Conservation (phyloP, 2,797 vertebrate species). For the Nyctalus aviator region DNA sequence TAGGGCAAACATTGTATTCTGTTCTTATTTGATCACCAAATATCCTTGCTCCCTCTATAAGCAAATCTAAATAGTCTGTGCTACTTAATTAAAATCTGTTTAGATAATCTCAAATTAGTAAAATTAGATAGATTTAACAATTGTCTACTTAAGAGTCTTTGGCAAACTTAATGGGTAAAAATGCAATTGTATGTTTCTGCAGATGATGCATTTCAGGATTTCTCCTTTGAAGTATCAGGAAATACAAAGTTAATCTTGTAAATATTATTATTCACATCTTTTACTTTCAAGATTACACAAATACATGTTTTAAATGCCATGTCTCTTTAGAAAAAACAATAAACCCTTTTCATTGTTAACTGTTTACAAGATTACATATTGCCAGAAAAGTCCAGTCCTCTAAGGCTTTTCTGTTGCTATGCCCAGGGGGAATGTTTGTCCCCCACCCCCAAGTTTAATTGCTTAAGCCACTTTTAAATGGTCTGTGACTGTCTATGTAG, state of each 20-base stretch:
- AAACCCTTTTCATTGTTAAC: background rate
- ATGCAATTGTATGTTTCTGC: background rate
- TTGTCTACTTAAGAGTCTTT: background rate
- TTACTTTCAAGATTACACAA: constrained; percentile 5
- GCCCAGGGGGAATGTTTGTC: background rate
- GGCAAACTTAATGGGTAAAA: background rate
- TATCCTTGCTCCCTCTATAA: background rate
- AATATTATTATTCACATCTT: constrained; percentile 36
- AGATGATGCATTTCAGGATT: constrained; percentile 46
- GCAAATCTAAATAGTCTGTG: background rate
- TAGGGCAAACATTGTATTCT: constrained; percentile 8
- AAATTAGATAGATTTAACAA: constrained; percentile 34
- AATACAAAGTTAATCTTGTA: background rate
- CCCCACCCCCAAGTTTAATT: background rate
- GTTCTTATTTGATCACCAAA: background rate
- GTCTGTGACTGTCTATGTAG: background rate
- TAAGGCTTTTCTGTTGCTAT: background rate
- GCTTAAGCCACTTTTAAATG: background rate
- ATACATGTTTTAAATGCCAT: constrained; percentile 9
- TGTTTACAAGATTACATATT: constrained; percentile 29
- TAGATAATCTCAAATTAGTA: constrained; percentile 36
- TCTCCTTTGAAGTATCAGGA: constrained; percentile 10
- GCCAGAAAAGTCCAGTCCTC: background rate
- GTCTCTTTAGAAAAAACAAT: background rate
- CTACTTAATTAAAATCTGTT: constrained; percentile 11